Evolutionary conservation across 2,113 vertebrate species (phyloP), one percentile per base, ranked within the genome.

Genomic region (Scolopax mira): DNA sequence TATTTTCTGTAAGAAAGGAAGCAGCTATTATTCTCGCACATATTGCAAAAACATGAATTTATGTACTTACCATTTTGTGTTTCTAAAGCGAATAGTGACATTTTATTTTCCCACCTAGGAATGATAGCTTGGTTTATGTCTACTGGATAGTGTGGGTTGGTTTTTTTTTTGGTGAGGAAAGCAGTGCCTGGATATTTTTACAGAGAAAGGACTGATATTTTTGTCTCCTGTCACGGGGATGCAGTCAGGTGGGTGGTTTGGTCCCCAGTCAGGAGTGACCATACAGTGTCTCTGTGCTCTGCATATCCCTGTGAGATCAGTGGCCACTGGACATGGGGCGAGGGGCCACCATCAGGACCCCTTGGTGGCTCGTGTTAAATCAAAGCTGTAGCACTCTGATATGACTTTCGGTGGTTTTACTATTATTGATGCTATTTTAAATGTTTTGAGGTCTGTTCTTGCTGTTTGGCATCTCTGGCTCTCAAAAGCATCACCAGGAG

Each of bases 221-320:
- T 24, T 73, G 37, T 37, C 18, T n/a, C 25, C 39, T 35, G 49
- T 42, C 41, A 16, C 1, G 27, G 1, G 10, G 77, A 13, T 18
- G 54, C 27, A 42, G 11, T 2, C 19, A 4, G 27, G 58, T n/a
- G n/a, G 37, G 39, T 54, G 69, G 18, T 16, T 79, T 41, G 60
- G 39, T 35, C 22, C 44, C 2, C 3, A 27, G 16, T n/a, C 33
- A 16, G 54, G 7, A 3, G 21, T 58, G 57, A 30, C 62, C 10
- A 0, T 39, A 9, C 10, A 30, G 24, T 28, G 5, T 8, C 58
- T 3, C 12, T 4, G 66, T 1, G 18, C 15, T 18, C n/a, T 2
- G 5, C 27, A 0, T 3, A 0, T 7, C 35, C 73, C 35, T 0
- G 2, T 0, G 28, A 2, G 11, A 58, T 44, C 4, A 0, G 21